phyloP scores from a whole-genome alignment of 2,113 vertebrate genomes.

The Phocoena sinus region DNA sequence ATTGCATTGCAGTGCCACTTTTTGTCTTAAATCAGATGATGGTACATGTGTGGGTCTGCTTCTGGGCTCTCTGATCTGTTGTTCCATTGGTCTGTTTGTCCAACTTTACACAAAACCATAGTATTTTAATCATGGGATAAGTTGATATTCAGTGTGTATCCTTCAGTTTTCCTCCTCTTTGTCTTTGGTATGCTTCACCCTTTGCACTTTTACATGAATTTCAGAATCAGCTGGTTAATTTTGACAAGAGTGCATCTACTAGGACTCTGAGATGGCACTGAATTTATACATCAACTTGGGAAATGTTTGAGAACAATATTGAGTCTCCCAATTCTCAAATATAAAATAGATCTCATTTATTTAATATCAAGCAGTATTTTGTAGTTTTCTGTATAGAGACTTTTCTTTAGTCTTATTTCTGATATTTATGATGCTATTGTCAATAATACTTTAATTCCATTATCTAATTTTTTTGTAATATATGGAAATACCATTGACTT shows the following conservation, averaged over 20 bases:
- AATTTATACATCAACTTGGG: neutral
- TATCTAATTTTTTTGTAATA: neutral
- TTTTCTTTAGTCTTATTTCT: neutral
- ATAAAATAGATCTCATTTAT: neutral
- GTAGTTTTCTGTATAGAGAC: neutral
- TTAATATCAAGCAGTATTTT: neutral
- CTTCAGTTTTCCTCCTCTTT: neutral
- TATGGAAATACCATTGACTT: neutral
- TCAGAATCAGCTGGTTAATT: neutral
- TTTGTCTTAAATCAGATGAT: neutral
- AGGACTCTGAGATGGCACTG: neutral
- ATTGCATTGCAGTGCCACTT: neutral
- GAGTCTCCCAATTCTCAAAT: neutral
- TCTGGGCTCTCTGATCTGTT: neutral
- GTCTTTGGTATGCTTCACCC: neutral
- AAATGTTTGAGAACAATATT: neutral
- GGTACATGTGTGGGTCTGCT: neutral
- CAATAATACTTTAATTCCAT: neutral
- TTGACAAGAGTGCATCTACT: neutral
- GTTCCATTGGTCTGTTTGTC: neutral
- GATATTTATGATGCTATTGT: neutral
- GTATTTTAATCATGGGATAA: neutral
- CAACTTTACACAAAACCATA: neutral
- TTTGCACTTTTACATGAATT: neutral
- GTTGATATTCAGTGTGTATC: neutral